Evolutionary conservation across 2,797 vertebrate genomes (phyloP).

Genomic region (Sebastolobus alascanus): DNA sequence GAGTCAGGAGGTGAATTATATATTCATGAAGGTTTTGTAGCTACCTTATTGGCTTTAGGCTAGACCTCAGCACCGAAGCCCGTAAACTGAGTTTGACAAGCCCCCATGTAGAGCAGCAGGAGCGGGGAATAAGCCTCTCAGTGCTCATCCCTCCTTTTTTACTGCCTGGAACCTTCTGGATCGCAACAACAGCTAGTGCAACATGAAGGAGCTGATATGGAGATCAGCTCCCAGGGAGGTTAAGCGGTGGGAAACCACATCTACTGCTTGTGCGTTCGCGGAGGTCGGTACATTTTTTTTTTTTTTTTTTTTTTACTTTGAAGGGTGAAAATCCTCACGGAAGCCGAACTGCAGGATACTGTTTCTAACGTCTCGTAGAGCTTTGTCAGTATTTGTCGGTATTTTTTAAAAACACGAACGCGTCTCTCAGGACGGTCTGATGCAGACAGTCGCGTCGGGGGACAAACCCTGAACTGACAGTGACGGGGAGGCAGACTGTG

Average conservation of each 20-base stretch:
- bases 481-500: constrained; percentile 9
- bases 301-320: constrained; percentile 15
- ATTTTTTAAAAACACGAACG: constrained; percentile 25
- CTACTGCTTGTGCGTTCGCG: background rate
- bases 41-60: constrained; percentile 64
- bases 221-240: constrained; percentile 61
- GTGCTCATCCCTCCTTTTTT: constrained; percentile 46
- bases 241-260: constrained; percentile 46
- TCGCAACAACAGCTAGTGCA: constrained; percentile 57
- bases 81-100: constrained; percentile 69
- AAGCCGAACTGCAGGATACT: constrained; percentile 8
- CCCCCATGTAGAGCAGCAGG: constrained; percentile 56
- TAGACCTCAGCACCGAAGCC: constrained; percentile 51
- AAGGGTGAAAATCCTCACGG: constrained; percentile 23
- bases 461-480: constrained; percentile 27
- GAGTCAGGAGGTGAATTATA: constrained; percentile 68
- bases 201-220: constrained; percentile 62
- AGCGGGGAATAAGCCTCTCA: constrained; percentile 55
- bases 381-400: constrained; percentile 28
- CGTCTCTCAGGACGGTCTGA: constrained; percentile 15
- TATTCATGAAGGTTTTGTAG: constrained; percentile 73
- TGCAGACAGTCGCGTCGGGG: constrained; percentile 17
- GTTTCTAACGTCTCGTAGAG: constrained; percentile 19
- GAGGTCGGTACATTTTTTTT: background rate
- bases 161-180: constrained; percentile 61